phyloP scores from a whole-genome alignment of 2,888 invertebrate genomes.

The Itoplectis maculator region DNA sequence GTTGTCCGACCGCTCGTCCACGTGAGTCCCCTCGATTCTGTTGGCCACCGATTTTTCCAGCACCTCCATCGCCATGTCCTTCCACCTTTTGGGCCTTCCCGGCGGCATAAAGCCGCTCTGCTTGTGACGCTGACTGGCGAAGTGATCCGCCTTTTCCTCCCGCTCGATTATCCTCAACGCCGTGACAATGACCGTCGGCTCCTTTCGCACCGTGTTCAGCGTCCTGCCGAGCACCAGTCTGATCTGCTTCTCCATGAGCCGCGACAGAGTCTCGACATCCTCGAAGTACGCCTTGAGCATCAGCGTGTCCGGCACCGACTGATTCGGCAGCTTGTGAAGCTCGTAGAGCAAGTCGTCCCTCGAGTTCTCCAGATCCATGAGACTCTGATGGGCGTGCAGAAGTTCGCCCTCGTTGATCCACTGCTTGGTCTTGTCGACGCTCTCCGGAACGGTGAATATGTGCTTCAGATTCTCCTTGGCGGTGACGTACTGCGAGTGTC shows the following conservation, averaged over 20 bases:
- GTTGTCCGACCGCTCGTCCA: slow-evolving; percentile 95
- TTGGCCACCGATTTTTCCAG: slow-evolving; percentile 92
- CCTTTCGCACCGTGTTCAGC: slow-evolving; percentile 96
- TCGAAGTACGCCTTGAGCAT: slow-evolving; percentile 98
- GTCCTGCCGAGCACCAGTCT: slow-evolving; percentile 95
- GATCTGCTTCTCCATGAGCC: slow-evolving; percentile 95
- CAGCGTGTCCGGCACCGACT: slow-evolving; percentile 94
- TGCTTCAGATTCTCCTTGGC: slow-evolving; percentile 99
- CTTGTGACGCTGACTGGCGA: slow-evolving; percentile 91
- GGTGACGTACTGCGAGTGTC: slow-evolving; percentile 98
- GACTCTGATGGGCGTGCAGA: slow-evolving; percentile 95
- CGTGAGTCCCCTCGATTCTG: slow-evolving; percentile 97
- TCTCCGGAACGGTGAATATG: slow-evolving; percentile 98
- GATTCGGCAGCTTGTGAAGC: slow-evolving; percentile 96
- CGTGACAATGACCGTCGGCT: slow-evolving; percentile 97
- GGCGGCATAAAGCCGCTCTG: slow-evolving; percentile 96
- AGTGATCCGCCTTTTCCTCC: slow-evolving; percentile 97
- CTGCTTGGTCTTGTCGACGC: slow-evolving; percentile 96
- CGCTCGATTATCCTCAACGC: slow-evolving; percentile 98
- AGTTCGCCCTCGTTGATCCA: slow-evolving; percentile 98
- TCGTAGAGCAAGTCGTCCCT: slow-evolving; percentile 98
- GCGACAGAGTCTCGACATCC: slow-evolving; percentile 96
- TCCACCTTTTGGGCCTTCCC: slow-evolving; percentile 97
- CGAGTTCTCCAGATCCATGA: slow-evolving; percentile 98
- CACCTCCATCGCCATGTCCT: slow-evolving; percentile 93